Evolutionary conservation across 2,888 invertebrate genomes (phyloP), one percentile per base, ranked within the genome.

Genomic region (Amiota communis): DNA sequence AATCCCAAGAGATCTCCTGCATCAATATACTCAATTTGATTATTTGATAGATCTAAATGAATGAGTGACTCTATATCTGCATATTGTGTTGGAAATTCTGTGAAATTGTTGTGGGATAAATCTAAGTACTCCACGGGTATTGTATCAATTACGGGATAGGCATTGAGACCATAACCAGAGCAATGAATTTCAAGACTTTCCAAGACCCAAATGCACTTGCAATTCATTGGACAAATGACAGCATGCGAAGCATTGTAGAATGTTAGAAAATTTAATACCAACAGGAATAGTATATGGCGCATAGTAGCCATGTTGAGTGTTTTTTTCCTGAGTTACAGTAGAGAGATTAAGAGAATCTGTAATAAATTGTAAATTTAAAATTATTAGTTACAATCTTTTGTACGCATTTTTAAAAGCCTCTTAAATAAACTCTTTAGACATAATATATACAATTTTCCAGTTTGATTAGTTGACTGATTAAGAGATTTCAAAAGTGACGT

Each of bases 31-130:
- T 80, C 90, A 47, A 94, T 87, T 69, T 88, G 88, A 83, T 94
- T 94, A 74, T 88, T 80, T 0, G 92, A 91, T 63, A 93, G 79
- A 85, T 92, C 92, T 72, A 93, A 80, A 82, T 89, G 90, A 81
- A 91, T 89, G 12, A 95, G 88, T 64, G 91, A 89, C 10, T 87
- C 84, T 76, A 92, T 92, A 2, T 77, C 79, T 65, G 90, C 89
- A 36, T 93, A 88, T 70, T 91, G 89, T 0, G 81, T 72, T 8
- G 94, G 93, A 79, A 94, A 91, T 10, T 89, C 87, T 3, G 84
- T 83, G 74, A 95, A 92, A 61, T 90, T 88, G 85, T 95, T 95
- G 80, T 91, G 91, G 0, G 94, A 93, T 64, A 95, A 86, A 78
- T 94, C 91, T 80, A 95, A 83, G 13, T 91, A 91, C 82, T 93